Evolutionary conservation across 2,797 vertebrate species (phyloP).

Genomic region (Clamator glandarius): DNA sequence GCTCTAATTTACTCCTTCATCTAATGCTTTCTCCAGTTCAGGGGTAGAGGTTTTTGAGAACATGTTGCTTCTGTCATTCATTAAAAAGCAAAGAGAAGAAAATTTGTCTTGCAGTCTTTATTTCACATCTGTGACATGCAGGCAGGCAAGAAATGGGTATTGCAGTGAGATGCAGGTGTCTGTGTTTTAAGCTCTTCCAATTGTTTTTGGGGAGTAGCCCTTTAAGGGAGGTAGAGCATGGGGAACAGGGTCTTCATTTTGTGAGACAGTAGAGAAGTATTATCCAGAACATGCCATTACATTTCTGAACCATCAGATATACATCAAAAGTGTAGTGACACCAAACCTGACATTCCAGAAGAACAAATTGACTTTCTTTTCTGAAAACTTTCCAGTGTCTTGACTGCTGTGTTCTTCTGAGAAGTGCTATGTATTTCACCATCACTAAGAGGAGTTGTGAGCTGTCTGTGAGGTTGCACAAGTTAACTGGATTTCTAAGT

Average conservation of each 20-base stretch:
- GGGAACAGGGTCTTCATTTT: neutral
- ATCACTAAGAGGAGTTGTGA: neutral
- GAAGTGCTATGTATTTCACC: neutral
- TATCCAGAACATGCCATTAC: neutral
- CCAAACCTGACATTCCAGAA: neutral
- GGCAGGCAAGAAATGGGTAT: neutral
- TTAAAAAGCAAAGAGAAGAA: neutral
- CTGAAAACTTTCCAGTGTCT: neutral
- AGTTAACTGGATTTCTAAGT: neutral
- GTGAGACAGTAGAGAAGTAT: neutral
- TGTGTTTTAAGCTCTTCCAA: neutral
- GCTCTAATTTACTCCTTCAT: neutral
- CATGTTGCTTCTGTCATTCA: neutral
- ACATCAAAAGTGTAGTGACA: neutral
- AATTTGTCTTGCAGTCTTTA: neutral
- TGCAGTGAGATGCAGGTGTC: neutral
- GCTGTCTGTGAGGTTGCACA: neutral
- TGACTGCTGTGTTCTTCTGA: neutral
- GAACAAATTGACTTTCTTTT: neutral
- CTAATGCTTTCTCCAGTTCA: neutral
- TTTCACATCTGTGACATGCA: neutral
- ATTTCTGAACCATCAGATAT: neutral
- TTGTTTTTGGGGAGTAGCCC: neutral
- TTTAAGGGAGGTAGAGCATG: neutral
- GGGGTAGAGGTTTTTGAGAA: neutral